Conservation (phyloP, 2,113 vertebrate species). For the Hippopotamus amphibius region DNA sequence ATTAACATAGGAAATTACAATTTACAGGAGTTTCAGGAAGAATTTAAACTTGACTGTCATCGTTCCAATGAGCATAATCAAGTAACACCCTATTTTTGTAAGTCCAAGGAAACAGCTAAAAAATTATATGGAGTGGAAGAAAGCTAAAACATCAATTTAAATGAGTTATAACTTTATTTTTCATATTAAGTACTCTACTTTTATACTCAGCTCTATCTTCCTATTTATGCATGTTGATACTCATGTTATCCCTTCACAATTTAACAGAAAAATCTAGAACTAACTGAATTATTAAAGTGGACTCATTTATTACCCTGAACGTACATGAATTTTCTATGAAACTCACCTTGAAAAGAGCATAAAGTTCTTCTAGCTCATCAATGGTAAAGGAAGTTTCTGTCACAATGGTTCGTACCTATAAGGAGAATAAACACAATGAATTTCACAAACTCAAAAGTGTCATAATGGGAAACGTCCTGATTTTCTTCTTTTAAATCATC, state of each 20-base stretch:
- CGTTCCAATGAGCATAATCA: not conserved
- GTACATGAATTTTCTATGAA: not conserved
- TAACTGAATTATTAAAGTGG: not conserved
- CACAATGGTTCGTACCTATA: conserved; percentile 96
- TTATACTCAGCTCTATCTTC: not conserved
- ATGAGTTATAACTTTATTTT: not conserved
- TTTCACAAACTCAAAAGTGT: not conserved
- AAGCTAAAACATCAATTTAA: not conserved
- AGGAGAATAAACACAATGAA: not conserved
- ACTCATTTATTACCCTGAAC: not conserved
- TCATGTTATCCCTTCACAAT: rapidly evolving
- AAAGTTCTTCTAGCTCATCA: conserved; percentile 96
- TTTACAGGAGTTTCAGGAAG: not conserved
- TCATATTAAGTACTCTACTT: not conserved
- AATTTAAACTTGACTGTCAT: not conserved
- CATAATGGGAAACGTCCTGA: not conserved
- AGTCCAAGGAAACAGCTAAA: not conserved
- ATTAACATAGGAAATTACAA: not conserved
- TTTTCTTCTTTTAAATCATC: not conserved
- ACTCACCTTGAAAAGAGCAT: conserved; percentile 96
- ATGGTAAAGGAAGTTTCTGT: conserved; percentile 97
- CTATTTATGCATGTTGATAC: not conserved
- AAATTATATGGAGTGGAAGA: not conserved
- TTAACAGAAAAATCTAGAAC: conserved; percentile 11
- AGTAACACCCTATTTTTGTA: not conserved